Evolutionary conservation across 2,113 vertebrate species (phyloP), one percentile per base, ranked within the genome.

Genomic region (Cavia porcellus): DNA sequence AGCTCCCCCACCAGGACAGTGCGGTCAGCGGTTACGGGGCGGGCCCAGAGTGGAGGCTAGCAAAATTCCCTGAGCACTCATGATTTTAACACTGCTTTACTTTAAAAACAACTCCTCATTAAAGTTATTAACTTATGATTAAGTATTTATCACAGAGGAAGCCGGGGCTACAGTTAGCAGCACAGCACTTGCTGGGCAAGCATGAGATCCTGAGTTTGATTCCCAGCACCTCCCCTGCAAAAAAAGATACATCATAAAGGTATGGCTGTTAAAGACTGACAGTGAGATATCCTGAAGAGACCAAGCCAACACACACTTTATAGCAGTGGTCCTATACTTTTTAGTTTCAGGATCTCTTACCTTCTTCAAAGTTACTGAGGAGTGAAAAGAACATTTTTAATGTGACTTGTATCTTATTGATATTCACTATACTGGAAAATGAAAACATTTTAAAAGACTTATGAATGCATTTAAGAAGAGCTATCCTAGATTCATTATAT

Each of bases 381-480:
- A 30, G 4, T 38, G 7, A 89, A 75, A 89, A 89, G 68, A 80
- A 81, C 30, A 30, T 47, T 47, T 52, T 75, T 90, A 86, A 88
- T 80, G 38, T 75, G n/a, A 14, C 19, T 72, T 86, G 20, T 83
- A 89, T 38, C 17, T 50, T 72, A 55, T 42, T n/a, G 50, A 50
- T 70, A 83, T 42, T 88, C 80, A 72, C 20, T 89, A 20, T 17
- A 89, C 2, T 90, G 25, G 50, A 95, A 95, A 81, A 90, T 20
- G 30, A 57, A 95, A 90, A 66, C 32, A 47, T 11, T 82, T 84
- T 22, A 91, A 93, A 74, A 7, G 72, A 77, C 55, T 89, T 45
- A 84, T 28, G 59, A 92, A 89, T 19, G 81, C 62, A 90, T 70
- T 94, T 90, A 75, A 66, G 30, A 80, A 75, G 17, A 89, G 75